These are phyloP conservation scores for Dasypus novemcinctus DNA, from an alignment of 2,113 vertebrate species.

Conservation along the genomic window DNA sequence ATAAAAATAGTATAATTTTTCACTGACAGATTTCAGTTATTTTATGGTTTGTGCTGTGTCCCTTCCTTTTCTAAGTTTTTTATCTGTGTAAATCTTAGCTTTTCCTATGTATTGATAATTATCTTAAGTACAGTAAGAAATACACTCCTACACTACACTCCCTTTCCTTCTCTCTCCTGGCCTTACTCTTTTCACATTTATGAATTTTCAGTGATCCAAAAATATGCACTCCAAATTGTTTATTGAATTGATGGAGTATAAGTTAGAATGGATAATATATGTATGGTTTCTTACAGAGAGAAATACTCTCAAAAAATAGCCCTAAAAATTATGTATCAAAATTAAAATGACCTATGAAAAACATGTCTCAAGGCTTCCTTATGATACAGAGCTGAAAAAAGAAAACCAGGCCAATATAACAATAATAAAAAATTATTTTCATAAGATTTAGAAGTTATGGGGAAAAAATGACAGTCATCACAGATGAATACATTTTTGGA, in stretches of 20 bases:
- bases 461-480: background rate
- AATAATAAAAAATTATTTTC: background rate
- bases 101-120: background rate
- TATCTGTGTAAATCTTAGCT: background rate
- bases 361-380: background rate
- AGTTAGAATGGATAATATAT: conserved; percentile 46
- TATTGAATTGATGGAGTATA: conserved; percentile 24
- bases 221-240: conserved; percentile 19
- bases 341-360: conserved; percentile 44
- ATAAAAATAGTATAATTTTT: background rate
- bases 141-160: background rate
- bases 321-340: background rate
- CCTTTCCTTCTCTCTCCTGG: background rate
- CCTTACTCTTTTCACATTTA: background rate
- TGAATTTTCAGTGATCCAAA: background rate
- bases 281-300: conserved; percentile 19
- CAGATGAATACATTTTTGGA: background rate
- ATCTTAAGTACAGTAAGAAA: background rate
- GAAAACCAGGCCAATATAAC: background rate
- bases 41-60: background rate
- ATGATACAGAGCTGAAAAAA: background rate
- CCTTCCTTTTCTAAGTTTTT: background rate
- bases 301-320: background rate
- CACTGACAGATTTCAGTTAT: background rate
- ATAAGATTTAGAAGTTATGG: background rate